These are phyloP conservation scores for Arrhopalites spinosus DNA, from an alignment of 2,888 invertebrate genomes.

Conservation along the genomic window DNA sequence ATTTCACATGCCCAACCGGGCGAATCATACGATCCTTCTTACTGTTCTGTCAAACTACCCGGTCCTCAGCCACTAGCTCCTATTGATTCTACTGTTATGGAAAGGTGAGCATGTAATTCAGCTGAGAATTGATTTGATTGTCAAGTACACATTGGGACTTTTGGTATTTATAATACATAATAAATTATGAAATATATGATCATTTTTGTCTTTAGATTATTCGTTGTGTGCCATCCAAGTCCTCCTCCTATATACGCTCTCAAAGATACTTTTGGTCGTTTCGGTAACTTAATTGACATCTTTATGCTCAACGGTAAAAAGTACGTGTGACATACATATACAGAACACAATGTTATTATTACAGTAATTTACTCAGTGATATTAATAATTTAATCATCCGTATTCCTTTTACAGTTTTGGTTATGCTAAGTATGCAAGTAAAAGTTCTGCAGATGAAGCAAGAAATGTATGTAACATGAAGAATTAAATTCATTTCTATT, in stretches of 20 bases:
- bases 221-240: slow-evolving; percentile 65
- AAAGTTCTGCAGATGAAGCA: slow-evolving; percentile 75
- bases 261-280: slow-evolving; percentile 86
- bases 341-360: too few relatives aligned
- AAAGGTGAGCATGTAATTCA: slow-evolving; percentile 58
- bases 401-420: too few relatives aligned
- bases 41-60: slow-evolving; percentile 71
- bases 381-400: too few relatives aligned
- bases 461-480: slow-evolving; percentile 64
- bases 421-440: slow-evolving; percentile 82
- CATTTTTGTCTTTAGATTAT: slow-evolving; percentile 58
- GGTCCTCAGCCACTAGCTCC: slow-evolving; percentile 66
- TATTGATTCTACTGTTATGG: slow-evolving; percentile 60
- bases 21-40: slow-evolving; percentile 60
- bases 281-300: slow-evolving; percentile 87
- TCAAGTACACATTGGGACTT: too few relatives aligned
- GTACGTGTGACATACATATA: too few relatives aligned
- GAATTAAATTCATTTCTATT: background rate
- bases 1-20: slow-evolving; percentile 49
- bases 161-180: background rate
- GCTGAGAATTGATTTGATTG: too few relatives aligned
- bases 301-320: slow-evolving; percentile 87
- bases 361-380: too few relatives aligned
- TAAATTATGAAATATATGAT: slow-evolving; percentile 15
- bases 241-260: slow-evolving; percentile 78